A percentile compares a stretch with the other conserved stretches of the same genome.
Evolutionary conservation across 2,797 vertebrate genomes (phyloP).

Genomic region (Taenioides sp.): DNA sequence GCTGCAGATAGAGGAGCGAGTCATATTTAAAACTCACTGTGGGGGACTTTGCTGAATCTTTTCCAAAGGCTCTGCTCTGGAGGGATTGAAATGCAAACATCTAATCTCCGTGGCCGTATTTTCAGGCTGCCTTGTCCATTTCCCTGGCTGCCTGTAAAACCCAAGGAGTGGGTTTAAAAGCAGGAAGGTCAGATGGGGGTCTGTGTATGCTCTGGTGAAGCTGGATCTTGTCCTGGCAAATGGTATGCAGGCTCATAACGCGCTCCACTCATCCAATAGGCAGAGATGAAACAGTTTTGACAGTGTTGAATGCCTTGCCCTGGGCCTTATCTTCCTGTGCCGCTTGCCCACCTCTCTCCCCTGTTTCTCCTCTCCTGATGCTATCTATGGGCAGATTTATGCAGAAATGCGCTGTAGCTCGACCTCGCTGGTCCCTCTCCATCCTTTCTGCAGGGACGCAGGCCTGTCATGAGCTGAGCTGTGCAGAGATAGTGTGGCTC

Average conservation of each 20-base stretch:
- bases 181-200: constrained; percentile 63
- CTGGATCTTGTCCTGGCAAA: constrained; percentile 67
- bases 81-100: constrained; percentile 22
- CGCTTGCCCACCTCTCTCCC: constrained; percentile 66
- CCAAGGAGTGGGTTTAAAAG: constrained; percentile 34
- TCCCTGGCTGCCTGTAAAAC: constrained; percentile 51
- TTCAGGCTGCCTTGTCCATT: constrained; percentile 50
- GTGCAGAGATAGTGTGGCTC: constrained; percentile 68
- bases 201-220: constrained; percentile 69
- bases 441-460: constrained; percentile 72
- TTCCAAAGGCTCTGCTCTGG: not conserved
- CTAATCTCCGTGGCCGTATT: constrained; percentile 24
- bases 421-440: constrained; percentile 69
- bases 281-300: constrained; percentile 73
- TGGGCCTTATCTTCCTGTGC: constrained; percentile 71
- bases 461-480: constrained; percentile 74
- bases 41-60: constrained; percentile 14
- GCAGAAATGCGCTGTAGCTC: constrained; percentile 72
- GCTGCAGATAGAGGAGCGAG: not conserved
- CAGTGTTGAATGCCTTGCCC: constrained; percentile 74
- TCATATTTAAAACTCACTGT: constrained; percentile 11
- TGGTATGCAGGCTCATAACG: constrained; percentile 73
- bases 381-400: constrained; percentile 77
- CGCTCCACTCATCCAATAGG: constrained; percentile 72
- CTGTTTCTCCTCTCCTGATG: constrained; percentile 68